Percentiles rank a stretch among this genome's conserved stretches.
These are phyloP conservation scores for Physocephala rufipes DNA, from an alignment of 2,888 invertebrate genomes.

Conservation along the genomic window DNA sequence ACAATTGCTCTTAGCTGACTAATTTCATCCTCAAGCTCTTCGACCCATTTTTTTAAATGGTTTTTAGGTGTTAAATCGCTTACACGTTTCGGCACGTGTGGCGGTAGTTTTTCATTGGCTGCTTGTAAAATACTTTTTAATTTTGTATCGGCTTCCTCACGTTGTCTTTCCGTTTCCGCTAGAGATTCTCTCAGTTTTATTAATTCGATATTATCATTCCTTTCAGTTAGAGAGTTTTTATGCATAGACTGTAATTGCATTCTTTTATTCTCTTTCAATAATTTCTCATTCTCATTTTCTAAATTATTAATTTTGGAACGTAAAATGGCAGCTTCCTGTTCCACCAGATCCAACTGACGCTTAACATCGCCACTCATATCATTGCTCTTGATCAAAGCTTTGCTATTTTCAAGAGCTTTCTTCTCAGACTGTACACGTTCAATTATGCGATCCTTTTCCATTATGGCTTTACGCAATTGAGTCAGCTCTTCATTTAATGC, in stretches of 20 bases:
- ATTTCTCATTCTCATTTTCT: slow-evolving; percentile 80
- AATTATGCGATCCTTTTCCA: slow-evolving; percentile 84
- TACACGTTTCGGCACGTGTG: slow-evolving; percentile 77
- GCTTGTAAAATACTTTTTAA: slow-evolving; percentile 75
- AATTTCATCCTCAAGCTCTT: slow-evolving; percentile 88
- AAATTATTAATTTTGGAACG: slow-evolving; percentile 74
- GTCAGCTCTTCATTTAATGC: slow-evolving; percentile 78
- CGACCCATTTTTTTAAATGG: slow-evolving; percentile 79
- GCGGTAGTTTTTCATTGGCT: slow-evolving; percentile 73
- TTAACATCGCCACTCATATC: slow-evolving; percentile 74
- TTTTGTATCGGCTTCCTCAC: slow-evolving; percentile 72
- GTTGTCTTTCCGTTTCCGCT: slow-evolving; percentile 72
- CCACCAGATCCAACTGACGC: slow-evolving; percentile 78
- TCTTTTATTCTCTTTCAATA: slow-evolving; percentile 78
- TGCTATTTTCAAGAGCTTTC: slow-evolving; percentile 57
- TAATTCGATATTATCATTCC: slow-evolving; percentile 66
- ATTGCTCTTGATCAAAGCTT: slow-evolving; percentile 50
- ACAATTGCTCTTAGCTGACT: slow-evolving; percentile 67
- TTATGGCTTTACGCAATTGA: slow-evolving; percentile 77
- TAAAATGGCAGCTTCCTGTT: slow-evolving; percentile 78
- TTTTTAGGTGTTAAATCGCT: slow-evolving; percentile 70
- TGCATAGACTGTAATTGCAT: slow-evolving; percentile 70
- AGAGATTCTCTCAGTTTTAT: slow-evolving; percentile 69
- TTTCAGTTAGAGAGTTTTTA: slow-evolving; percentile 56
- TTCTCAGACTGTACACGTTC: slow-evolving; percentile 79